Evolutionary conservation across 1,140 invertebrate species (phyloP), one percentile per base, ranked within the genome.

Genomic region (Drosophila pseudoananassae): DNA sequence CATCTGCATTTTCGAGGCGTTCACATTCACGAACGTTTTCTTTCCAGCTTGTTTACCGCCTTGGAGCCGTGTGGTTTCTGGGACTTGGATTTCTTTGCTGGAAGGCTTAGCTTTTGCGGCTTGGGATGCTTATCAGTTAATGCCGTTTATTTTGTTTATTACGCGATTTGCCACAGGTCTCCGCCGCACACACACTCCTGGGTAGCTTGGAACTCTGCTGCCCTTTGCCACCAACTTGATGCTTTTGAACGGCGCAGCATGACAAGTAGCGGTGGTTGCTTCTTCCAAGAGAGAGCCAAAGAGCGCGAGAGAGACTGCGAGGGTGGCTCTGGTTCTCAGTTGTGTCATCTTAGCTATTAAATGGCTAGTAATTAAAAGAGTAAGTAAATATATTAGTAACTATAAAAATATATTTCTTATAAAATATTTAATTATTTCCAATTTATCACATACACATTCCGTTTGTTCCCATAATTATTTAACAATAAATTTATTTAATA

Each of bases 221-320:
- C 23, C 27, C 12, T 64, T 43, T 46, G 23, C 23, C 61, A 14
- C 23, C 45, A 65, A 65, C 61, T 61, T 50, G 57, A 65, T 63
- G 61, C 61, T 65, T 17, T 46, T 61, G 0, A n/a, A 36, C 4
- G 33, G 1, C 12, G 4, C 1, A n/a, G 0, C 3, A 4, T 8
- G 14, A 14, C 14, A 8, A 43, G 2, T 43, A 17, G 40, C 7
- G 40, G 40, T 43, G n/a, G 40, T 43, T 43, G 6, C 40, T 43
- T 17, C 6, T 43, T 4, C 14, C n/a, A 43, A 17, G 40, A 43
- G 40, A 43, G 40, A 27, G 25, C 20, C 20, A 20, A 20, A 7
- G 25, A 27, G 6, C 5, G 25, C 5, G 25, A 27, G 14, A 43
- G 40, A 43, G 40, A 6, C 15, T 43, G 40, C 15, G 40, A 43